Evolutionary conservation across 2,797 vertebrate genomes (phyloP).

Genomic region (Brachyrhaphis roseni): DNA sequence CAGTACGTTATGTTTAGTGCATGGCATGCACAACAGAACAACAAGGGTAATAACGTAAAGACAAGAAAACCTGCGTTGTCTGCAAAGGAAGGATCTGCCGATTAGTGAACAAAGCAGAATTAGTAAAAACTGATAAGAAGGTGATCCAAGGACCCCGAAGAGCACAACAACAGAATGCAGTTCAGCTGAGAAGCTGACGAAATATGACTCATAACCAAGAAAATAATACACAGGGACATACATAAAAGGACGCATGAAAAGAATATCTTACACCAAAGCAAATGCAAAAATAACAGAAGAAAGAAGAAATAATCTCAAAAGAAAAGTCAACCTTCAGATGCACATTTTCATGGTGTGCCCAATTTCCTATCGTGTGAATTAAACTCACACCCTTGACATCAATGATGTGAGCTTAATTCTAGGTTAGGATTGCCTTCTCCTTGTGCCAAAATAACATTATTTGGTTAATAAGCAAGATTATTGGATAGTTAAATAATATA

Average conservation of each 20-base stretch:
- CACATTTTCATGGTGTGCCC: not conserved
- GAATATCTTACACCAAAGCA: not conserved
- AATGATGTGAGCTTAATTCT: not conserved
- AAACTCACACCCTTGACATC: not conserved
- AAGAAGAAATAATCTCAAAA: not conserved
- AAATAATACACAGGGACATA: not conserved
- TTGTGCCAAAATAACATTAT: not conserved
- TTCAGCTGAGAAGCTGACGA: not conserved
- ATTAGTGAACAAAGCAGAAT: not conserved
- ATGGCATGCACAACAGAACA: too few species aligned
- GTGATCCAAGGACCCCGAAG: not conserved
- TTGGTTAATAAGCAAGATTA: not conserved
- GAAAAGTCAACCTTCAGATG: not conserved
- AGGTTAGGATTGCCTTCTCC: too few species aligned
- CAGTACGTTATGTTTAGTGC: too few species aligned
- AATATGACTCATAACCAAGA: not conserved
- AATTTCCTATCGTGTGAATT: too few species aligned
- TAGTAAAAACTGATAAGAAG: not conserved
- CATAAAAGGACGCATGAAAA: not conserved
- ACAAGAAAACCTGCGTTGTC: not conserved
- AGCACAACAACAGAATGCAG: not conserved
- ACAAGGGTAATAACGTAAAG: not conserved
- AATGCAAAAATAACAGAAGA: not conserved
- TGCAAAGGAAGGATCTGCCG: not conserved
- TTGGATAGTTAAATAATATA: not conserved